Conservation (phyloP, 2,113 vertebrate genomes). For the Guaruba guarouba region DNA sequence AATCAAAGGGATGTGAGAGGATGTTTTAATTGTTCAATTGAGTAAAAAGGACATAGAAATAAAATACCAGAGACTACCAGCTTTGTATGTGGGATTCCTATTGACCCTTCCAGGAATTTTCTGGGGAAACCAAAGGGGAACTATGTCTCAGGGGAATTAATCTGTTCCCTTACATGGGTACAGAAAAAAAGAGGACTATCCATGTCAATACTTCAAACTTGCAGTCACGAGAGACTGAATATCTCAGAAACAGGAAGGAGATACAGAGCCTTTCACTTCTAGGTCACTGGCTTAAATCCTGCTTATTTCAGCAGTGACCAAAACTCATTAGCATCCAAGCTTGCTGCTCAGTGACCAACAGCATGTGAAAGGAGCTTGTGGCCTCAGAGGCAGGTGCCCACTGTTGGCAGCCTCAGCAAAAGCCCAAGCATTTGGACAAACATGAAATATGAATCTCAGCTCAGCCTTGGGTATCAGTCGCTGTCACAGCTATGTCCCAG, state of each 20-base stretch:
- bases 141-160: neutral
- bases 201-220: constrained; percentile 49
- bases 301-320: constrained; percentile 69
- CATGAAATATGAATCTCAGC: neutral
- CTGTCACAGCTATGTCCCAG: neutral
- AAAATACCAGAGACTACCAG: neutral
- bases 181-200: constrained; percentile 6
- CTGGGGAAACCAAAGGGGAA: neutral
- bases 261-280: constrained; percentile 58
- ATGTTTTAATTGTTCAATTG: constrained; percentile 48
- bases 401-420: constrained; percentile 11
- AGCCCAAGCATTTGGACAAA: neutral
- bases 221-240: constrained; percentile 41
- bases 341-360: constrained; percentile 49
- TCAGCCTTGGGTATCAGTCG: neutral
- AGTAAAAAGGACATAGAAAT: constrained; percentile 34
- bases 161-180: neutral
- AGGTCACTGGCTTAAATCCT: constrained; percentile 65
- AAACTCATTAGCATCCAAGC: constrained; percentile 63
- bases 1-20: constrained; percentile 23
- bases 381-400: constrained; percentile 51
- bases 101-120: constrained; percentile 31
- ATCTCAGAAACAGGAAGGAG: constrained; percentile 44
- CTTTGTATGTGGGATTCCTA: constrained; percentile 13
- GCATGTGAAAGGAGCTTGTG: constrained; percentile 61